These are phyloP conservation scores for Megaceryle alcyon DNA, from an alignment of 2,797 vertebrate genomes.

Conservation along the genomic window DNA sequence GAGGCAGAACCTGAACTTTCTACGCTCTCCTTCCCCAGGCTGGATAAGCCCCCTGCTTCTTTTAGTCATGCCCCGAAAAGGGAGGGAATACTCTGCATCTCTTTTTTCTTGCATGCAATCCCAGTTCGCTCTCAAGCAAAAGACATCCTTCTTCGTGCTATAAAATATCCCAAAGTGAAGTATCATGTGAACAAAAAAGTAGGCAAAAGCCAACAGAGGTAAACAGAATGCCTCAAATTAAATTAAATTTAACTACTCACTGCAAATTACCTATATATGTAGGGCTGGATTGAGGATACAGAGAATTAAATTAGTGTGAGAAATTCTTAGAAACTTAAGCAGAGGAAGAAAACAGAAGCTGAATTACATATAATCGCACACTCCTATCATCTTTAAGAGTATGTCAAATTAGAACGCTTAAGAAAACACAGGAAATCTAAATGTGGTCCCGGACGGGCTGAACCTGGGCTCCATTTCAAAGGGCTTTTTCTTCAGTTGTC, in stretches of 20 bases:
- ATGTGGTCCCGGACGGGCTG: not conserved
- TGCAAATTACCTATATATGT: constrained; percentile 7
- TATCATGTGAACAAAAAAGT: not conserved
- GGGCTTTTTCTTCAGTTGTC: not conserved
- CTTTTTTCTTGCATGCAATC: not conserved
- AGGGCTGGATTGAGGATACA: constrained; percentile 1
- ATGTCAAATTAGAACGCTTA: not conserved
- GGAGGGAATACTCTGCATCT: not conserved
- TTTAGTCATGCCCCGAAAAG: not conserved
- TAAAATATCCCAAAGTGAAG: not conserved
- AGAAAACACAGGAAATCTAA: constrained; percentile 48
- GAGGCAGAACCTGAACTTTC: not conserved
- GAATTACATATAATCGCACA: constrained; percentile 57
- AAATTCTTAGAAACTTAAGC: constrained; percentile 60
- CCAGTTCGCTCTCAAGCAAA: not conserved
- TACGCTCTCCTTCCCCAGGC: not conserved
- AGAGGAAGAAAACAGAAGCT: constrained; percentile 53
- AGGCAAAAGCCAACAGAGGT: not conserved
- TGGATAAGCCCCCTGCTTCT: not conserved
- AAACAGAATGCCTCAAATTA: constrained; percentile 31
- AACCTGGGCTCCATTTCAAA: constrained; percentile 47
- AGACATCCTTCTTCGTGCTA: not conserved
- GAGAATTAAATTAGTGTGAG: constrained; percentile 44
- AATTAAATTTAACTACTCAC: constrained; percentile 34
- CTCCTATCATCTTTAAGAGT: constrained; percentile 36